These are phyloP conservation scores for Staurois parvus DNA, from an alignment of 2,797 vertebrate species.

Conservation along the genomic window DNA sequence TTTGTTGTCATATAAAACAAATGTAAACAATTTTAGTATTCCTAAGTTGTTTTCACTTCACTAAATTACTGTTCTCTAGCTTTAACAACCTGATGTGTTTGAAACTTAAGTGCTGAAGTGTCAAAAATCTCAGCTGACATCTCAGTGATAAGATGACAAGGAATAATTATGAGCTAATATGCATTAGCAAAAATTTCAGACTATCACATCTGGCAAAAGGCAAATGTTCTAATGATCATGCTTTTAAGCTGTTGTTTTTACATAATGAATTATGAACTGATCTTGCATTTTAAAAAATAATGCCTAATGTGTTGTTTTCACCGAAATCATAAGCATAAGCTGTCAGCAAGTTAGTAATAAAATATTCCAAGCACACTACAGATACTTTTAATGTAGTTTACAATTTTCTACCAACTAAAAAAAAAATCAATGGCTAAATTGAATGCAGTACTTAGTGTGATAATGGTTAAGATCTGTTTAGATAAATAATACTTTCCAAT, in stretches of 20 bases:
- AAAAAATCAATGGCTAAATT: neutral
- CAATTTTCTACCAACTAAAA: neutral
- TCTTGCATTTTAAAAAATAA: neutral
- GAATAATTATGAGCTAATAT: constrained; percentile 63
- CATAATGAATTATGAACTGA: constrained; percentile 20
- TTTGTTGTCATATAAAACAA: too few species aligned
- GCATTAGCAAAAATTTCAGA: constrained; percentile 61
- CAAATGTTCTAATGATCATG: constrained; percentile 53
- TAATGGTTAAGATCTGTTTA: neutral
- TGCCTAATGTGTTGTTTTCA: neutral
- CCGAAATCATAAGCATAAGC: neutral
- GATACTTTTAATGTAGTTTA: neutral
- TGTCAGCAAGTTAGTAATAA: neutral
- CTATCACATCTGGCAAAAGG: constrained; percentile 34
- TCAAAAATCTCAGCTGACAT: constrained; percentile 45
- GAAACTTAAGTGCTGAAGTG: neutral
- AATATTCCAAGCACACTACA: neutral
- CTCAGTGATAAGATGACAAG: constrained; percentile 64
- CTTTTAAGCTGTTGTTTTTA: constrained; percentile 32
- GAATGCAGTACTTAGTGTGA: neutral
- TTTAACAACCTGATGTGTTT: constrained; percentile 5
- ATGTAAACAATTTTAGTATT: neutral
- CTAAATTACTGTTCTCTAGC: neutral
- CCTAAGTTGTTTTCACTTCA: neutral
- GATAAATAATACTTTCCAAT: too few species aligned